These are phyloP conservation scores for Microcebus lehilahytsara DNA, from an alignment of 2,113 vertebrate species.

Conservation along the genomic window DNA sequence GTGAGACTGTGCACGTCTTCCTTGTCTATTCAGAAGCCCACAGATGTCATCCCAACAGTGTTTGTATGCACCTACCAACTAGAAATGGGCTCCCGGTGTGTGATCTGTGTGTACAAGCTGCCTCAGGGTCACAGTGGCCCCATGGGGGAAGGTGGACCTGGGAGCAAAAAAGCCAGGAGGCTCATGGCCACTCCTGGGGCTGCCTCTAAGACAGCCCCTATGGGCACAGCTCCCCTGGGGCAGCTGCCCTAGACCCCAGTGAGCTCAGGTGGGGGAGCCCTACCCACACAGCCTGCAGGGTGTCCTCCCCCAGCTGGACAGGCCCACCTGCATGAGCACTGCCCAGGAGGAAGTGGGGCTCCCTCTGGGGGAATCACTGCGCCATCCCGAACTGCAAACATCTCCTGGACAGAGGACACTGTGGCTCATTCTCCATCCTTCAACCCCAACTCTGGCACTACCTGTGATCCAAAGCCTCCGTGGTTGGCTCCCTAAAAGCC, in stretches of 20 bases:
- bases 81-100: fast-evolving
- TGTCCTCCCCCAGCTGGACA: neutral
- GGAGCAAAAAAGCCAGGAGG: neutral
- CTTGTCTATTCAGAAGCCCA: neutral
- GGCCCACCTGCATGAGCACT: neutral
- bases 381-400: fast-evolving
- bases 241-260: neutral
- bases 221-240: neutral
- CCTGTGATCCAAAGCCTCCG: neutral
- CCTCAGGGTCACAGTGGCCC: neutral
- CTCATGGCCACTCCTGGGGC: neutral
- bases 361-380: neutral
- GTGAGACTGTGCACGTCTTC: neutral
- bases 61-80: neutral
- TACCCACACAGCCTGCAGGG: neutral
- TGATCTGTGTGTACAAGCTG: neutral
- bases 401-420: neutral
- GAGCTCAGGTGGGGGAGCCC: neutral
- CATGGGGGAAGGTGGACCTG: fast-evolving
- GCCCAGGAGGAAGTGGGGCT: neutral
- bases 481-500: neutral
- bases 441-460: neutral
- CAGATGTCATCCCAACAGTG: fast-evolving
- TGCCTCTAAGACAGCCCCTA: neutral
- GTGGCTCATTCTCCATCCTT: neutral